phyloP scores from a whole-genome alignment of 2,888 invertebrate genomes.

The Empis stercorea region DNA sequence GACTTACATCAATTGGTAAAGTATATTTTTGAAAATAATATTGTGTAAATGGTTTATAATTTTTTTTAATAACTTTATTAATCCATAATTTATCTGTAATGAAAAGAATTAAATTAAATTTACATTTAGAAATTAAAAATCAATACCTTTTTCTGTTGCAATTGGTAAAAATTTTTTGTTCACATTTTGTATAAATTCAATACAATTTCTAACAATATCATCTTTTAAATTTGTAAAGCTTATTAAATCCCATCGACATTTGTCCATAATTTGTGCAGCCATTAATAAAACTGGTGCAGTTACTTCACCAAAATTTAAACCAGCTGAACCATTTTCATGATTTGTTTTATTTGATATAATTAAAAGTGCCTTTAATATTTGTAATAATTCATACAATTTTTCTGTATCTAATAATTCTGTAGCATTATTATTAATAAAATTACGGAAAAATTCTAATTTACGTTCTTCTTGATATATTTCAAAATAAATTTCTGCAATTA shows the following conservation, averaged over 20 bases:
- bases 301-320: slow-evolving; percentile 20
- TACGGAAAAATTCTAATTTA: slow-evolving; percentile 22
- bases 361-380: slow-evolving; percentile 20
- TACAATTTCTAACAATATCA: slow-evolving; percentile 20
- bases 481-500: slow-evolving; percentile 20
- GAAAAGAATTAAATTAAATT: background rate
- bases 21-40: slow-evolving; percentile 28
- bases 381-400: slow-evolving; percentile 13
- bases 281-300: slow-evolving; percentile 24
- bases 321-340: slow-evolving; percentile 10
- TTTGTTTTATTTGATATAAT: slow-evolving; percentile 17
- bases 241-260: slow-evolving; percentile 25
- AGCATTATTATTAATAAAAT: slow-evolving; percentile 20
- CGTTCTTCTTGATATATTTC: slow-evolving; percentile 17
- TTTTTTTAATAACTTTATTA: slow-evolving; percentile 20
- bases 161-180: slow-evolving; percentile 22
- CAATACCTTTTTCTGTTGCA: slow-evolving; percentile 22
- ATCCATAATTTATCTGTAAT: slow-evolving; percentile 26
- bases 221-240: slow-evolving; percentile 22
- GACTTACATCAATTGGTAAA: slow-evolving; percentile 15
- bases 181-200: slow-evolving; percentile 20
- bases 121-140: background rate
- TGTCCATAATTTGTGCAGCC: slow-evolving; percentile 25
- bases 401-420: slow-evolving; percentile 18
- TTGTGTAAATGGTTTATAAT: slow-evolving; percentile 21